phyloP scores from a whole-genome alignment of 2,113 vertebrate species.

The Calypte anna region DNA sequence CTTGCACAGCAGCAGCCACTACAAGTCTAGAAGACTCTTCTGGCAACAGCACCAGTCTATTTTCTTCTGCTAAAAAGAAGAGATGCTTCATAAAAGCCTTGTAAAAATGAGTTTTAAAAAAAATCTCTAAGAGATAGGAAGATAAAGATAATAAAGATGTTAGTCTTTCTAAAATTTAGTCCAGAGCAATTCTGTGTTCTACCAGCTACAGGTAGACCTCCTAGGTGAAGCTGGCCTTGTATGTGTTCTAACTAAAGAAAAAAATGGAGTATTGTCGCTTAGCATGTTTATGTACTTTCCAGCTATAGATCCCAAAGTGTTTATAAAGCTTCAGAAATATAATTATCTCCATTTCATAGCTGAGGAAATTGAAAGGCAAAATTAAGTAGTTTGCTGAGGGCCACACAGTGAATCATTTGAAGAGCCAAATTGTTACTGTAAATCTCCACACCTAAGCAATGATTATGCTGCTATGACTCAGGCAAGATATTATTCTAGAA shows the following conservation, averaged over 20 bases:
- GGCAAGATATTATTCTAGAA: slow-evolving; percentile 42
- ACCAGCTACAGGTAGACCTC: neutral
- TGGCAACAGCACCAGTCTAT: neutral
- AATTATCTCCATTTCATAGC: slow-evolving; percentile 51
- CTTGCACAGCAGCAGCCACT: neutral
- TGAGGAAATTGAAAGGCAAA: slow-evolving; percentile 47
- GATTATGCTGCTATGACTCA: slow-evolving; percentile 41
- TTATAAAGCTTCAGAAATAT: slow-evolving; percentile 53
- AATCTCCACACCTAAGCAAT: slow-evolving; percentile 62
- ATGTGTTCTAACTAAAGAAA: neutral
- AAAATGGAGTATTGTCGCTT: neutral
- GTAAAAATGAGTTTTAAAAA: neutral
- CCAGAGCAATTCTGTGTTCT: neutral
- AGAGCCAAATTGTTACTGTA: slow-evolving; percentile 50
- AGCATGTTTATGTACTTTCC: neutral
- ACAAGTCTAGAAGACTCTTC: neutral
- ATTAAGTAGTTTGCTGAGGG: slow-evolving; percentile 55
- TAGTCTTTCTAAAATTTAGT: neutral
- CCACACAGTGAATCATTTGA: slow-evolving; percentile 53
- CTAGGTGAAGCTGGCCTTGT: neutral
- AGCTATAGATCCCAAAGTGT: slow-evolving; percentile 48
- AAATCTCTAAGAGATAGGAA: neutral
- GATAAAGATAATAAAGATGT: neutral
- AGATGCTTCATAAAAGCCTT: neutral
- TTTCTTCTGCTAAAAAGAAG: neutral